phyloP scores from a whole-genome alignment of 1,140 invertebrate species.

The Platyscapa corneri region DNA sequence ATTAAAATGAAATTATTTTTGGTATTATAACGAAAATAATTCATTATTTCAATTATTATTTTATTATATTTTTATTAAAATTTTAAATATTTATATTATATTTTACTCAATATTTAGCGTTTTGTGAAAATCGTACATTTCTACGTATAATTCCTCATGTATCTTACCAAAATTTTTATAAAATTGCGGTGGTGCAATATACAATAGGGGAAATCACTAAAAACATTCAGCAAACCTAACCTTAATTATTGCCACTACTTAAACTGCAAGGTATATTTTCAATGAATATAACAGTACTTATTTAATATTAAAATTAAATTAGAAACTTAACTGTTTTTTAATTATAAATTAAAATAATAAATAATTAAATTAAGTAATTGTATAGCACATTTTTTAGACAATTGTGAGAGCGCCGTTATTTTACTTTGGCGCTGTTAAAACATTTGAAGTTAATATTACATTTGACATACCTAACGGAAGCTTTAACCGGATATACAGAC shows the following conservation, averaged over 20 bases:
- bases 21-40: too few species aligned
- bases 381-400: neutral
- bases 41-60: too few species aligned
- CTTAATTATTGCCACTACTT: neutral
- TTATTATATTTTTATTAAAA: too few species aligned
- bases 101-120: too few species aligned
- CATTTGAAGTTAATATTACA: neutral
- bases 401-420: slow-evolving; percentile 4
- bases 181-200: neutral
- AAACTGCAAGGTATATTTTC: slow-evolving; percentile 12
- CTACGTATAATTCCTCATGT: neutral
- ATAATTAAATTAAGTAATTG: neutral
- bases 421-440: slow-evolving; percentile 3
- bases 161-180: neutral
- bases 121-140: too few species aligned
- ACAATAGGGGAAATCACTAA: slow-evolving; percentile 4
- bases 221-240: slow-evolving; percentile 34
- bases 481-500: neutral
- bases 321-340: too few species aligned
- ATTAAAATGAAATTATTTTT: too few species aligned
- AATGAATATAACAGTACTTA: neutral
- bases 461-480: slow-evolving; percentile 6
- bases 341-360: too few species aligned
- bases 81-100: too few species aligned
- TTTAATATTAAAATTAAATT: too few species aligned